Evolutionary conservation across 92 coral and sea anemone genomes (phyloP), one percentile per base, ranked within the genome.

Genomic region (Epizoanthus scotinus): DNA sequence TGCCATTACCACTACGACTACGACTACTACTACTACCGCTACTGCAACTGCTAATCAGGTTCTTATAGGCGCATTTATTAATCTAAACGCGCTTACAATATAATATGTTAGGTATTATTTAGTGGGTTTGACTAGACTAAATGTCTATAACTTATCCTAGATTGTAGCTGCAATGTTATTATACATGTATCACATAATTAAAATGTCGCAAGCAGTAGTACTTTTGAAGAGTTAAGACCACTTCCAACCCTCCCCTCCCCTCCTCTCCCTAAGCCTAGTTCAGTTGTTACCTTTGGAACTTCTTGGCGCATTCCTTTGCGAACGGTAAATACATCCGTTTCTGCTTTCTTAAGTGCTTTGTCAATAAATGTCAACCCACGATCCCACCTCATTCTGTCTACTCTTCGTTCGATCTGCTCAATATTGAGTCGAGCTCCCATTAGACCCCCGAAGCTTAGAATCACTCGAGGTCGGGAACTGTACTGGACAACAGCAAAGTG

Each of bases 271-370:
- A n/a, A 31, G 4, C 36, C 1, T 1, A 31, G 36, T 31, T 47
- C 13, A 44, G 52, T 47, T 10, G 52, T 74, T 57, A 75, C 81
- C 52, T 66, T 17, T 13, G 81, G 81, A 21, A 75, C 81, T 59
- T 34, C 68, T 40, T 59, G 59, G 10, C 81, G 81, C 81, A 75
- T 75, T 21, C 81, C 81, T 40, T 59, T 58, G 50, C 67, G 57
- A 25, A 67, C 59, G 22, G 81, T 75, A 57, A 75, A 75, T 59
- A 75, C 56, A 57, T 20, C 1, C 18, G 49, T 36, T 34, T 53
- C 63, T 60, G 81, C 81, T 31, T 59, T 75, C 25, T 31, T 58
- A 8, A 75, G 81, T 3, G 38, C 81, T n/a, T 4, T 75, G 54
- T 75, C 81, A 59, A 75, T 58, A 58, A 8, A 75, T 1, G 81